Evolutionary conservation across 2,113 vertebrate species (phyloP).

Genomic region (Varanus salvator): DNA sequence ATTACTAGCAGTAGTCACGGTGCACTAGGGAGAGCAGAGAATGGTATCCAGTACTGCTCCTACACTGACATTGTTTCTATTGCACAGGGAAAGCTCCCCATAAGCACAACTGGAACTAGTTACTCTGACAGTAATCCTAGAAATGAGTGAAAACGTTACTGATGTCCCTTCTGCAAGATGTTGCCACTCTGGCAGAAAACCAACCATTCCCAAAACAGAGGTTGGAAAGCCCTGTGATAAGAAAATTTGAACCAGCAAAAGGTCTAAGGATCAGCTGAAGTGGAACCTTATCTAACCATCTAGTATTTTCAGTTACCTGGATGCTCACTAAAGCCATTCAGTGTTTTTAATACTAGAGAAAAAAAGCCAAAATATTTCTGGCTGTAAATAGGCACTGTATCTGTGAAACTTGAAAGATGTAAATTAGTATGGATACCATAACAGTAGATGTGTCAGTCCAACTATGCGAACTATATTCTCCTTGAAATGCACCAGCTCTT

Average conservation of each 20-base stretch:
- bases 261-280: background rate
- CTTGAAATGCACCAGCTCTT: background rate
- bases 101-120: too few relatives aligned
- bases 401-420: background rate
- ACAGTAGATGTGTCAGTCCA: constrained; percentile 5
- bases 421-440: background rate
- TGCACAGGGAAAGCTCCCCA: too few relatives aligned
- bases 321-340: background rate
- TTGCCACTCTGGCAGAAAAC: background rate
- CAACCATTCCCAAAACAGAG: background rate
- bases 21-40: background rate
- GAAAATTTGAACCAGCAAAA: background rate
- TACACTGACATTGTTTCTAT: too few relatives aligned
- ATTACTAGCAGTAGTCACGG: background rate
- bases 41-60: too few relatives aligned
- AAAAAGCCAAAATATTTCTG: constrained; percentile 15
- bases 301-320: background rate
- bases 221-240: background rate
- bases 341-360: constrained; percentile 18
- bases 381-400: background rate
- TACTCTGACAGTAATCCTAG: too few relatives aligned
- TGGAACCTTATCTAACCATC: background rate
- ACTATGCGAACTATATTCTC: background rate
- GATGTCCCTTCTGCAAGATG: too few relatives aligned
- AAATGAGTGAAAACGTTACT: too few relatives aligned